Evolutionary conservation across 2,797 vertebrate genomes (phyloP).

Genomic region (Oreortyx pictus): DNA sequence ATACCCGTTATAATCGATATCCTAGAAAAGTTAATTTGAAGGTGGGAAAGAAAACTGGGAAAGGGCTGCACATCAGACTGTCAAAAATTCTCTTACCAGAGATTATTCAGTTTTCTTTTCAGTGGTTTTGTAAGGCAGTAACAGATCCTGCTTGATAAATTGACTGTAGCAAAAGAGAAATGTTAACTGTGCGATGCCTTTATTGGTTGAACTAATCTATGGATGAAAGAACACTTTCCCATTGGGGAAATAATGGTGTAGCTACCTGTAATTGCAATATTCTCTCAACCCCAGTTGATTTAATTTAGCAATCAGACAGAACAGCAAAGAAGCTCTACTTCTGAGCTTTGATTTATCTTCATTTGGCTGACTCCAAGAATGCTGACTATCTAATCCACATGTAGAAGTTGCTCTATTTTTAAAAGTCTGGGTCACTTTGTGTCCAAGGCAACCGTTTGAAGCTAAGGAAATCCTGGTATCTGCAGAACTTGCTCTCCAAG

Average conservation of each 20-base stretch:
- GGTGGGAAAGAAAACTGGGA: not conserved
- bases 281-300: constrained; percentile 6
- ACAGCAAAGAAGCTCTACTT: constrained; percentile 21
- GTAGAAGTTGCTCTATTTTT: constrained; percentile 75
- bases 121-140: not conserved
- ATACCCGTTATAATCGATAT: not conserved
- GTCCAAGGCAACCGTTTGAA: constrained; percentile 81
- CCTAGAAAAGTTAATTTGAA: not conserved
- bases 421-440: constrained; percentile 71
- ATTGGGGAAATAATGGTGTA: constrained; percentile 8
- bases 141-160: not conserved
- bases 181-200: not conserved
- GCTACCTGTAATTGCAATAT: not conserved
- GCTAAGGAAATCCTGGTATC: constrained; percentile 68
- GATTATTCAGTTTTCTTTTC: not conserved
- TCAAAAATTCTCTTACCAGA: not conserved
- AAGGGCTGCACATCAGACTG: not conserved
- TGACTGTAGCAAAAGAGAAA: not conserved
- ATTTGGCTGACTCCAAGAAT: constrained; percentile 60
- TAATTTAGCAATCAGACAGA: constrained; percentile 41
- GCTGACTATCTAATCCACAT: constrained; percentile 61
- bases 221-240: not conserved
- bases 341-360: constrained; percentile 51
- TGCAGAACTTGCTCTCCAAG: constrained; percentile 38
- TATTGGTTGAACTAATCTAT: constrained; percentile 1